phyloP scores from a whole-genome alignment of 2,113 vertebrate genomes.

The Coturnix japonica region DNA sequence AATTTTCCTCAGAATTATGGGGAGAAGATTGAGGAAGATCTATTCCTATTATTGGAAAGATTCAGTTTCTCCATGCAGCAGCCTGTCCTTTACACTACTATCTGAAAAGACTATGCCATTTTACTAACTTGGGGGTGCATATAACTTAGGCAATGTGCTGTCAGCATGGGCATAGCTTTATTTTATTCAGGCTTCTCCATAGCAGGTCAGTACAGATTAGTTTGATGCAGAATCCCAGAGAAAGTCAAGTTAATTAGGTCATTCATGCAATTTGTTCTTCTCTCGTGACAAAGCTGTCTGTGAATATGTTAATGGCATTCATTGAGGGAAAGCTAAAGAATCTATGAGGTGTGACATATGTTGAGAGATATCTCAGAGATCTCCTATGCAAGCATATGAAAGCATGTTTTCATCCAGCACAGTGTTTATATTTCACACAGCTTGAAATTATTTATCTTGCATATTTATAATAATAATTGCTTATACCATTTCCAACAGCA shows the following conservation, averaged over 20 bases:
- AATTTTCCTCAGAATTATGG: neutral
- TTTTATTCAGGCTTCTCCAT: neutral
- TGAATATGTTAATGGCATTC: neutral
- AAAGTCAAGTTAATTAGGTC: neutral
- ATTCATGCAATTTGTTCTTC: neutral
- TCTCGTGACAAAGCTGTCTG: neutral
- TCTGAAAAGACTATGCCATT: neutral
- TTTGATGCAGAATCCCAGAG: neutral
- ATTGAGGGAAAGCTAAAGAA: slow-evolving; percentile 8
- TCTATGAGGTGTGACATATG: slow-evolving; percentile 34
- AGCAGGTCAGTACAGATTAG: neutral
- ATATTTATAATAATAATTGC: neutral
- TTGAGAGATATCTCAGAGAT: slow-evolving; percentile 15
- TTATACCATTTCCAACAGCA: neutral
- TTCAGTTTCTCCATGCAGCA: neutral
- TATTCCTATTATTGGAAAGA: neutral
- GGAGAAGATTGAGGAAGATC: neutral
- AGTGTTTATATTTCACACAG: neutral
- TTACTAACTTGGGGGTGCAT: neutral
- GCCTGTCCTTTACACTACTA: neutral
- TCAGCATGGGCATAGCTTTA: neutral
- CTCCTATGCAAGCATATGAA: neutral
- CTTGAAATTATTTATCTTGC: neutral
- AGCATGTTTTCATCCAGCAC: neutral
- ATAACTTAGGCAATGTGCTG: neutral